Evolutionary conservation across 2,113 vertebrate species (phyloP).

Genomic region (cat (Felis catus)): F.catus_Fca126_mat1.0 CM031411.1:116961001-116961500

Average conservation of each 20-base stretch:
- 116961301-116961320: not conserved
- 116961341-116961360: not conserved
- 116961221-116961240: not conserved
- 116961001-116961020: not conserved
- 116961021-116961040: not conserved
- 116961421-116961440: not conserved
- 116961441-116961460: not conserved
- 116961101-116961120: not conserved
- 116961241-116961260: not conserved
- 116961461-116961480: constrained; percentile 32
- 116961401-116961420: constrained; percentile 35
- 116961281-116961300: not conserved
- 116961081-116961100: not conserved
- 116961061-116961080: not conserved
- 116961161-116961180: not conserved
- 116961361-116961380: not conserved
- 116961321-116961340: not conserved
- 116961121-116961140: not conserved
- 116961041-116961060: not conserved
- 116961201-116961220: not conserved
- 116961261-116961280: not conserved
- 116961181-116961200: not conserved
- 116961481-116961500: constrained; percentile 39
- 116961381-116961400: not conserved
- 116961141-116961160: not conserved